Conservation (phyloP, 2,113 vertebrate species). For the Mohoua ochrocephala region DNA sequence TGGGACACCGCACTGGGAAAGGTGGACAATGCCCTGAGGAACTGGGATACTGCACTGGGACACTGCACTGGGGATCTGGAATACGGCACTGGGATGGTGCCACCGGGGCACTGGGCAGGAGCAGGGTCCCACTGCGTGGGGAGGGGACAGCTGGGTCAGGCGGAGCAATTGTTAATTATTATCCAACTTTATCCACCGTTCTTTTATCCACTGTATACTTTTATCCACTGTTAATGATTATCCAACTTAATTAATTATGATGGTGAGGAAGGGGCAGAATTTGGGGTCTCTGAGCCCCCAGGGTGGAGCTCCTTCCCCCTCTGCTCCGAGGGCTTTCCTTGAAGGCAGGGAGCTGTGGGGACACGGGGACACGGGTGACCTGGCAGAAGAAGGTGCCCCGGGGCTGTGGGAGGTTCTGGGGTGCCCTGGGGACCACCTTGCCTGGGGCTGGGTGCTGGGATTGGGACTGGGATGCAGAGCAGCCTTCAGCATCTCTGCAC, state of each 20-base stretch:
- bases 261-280: not conserved
- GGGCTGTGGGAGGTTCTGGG: not conserved
- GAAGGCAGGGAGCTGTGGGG: not conserved
- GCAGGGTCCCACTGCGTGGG: not conserved
- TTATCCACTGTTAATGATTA: not conserved
- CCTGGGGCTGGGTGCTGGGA: not conserved
- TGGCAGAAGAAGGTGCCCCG: not conserved
- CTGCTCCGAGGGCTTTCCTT: not conserved
- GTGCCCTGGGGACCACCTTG: not conserved
- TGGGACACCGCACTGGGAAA: not conserved
- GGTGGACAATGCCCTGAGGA: not conserved
- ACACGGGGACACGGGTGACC: not conserved
- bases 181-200: not conserved
- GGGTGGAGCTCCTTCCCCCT: not conserved
- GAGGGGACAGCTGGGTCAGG: not conserved
- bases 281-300: rapidly evolving
- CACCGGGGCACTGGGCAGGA: rapidly evolving
- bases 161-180: not conserved
- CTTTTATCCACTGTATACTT: not conserved
- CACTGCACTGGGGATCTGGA: not conserved
- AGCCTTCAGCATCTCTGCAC: not conserved
- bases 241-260: not conserved
- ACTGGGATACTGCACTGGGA: not conserved
- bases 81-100: not conserved
- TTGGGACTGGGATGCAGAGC: not conserved